Percentiles rank a stretch among this genome's conserved stretches.
phyloP scores from a whole-genome alignment of 2,888 invertebrate species.

The Noctua fimbriata region DNA sequence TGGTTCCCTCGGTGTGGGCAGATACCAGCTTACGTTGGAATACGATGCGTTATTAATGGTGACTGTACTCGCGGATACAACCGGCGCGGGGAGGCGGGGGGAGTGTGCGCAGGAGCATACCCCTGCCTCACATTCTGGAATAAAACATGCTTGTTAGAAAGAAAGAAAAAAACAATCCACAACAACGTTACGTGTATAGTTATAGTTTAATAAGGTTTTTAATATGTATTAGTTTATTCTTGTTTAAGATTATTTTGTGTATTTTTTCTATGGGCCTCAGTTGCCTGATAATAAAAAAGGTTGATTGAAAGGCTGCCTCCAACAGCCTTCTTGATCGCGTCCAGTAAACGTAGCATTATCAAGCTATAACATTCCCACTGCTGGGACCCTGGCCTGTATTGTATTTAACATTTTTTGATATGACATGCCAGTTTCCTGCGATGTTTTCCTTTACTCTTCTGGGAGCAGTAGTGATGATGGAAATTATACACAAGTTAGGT shows the following conservation, averaged over 20 bases:
- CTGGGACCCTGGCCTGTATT: neutral
- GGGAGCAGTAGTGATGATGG: no score
- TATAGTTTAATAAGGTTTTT: no score
- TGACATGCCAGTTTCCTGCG: neutral
- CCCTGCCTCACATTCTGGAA: conserved; percentile 83
- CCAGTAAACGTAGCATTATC: neutral
- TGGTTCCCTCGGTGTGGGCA: conserved; percentile 77
- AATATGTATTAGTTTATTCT: no score
- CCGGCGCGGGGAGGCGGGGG: conserved; percentile 80
- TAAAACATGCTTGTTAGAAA: conserved; percentile 11
- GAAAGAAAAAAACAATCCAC: neutral
- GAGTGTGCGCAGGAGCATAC: conserved; percentile 86
- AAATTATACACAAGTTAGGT: no score
- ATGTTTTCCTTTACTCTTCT: no score
- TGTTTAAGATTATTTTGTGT: no score
- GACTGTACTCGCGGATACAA: conserved; percentile 74
- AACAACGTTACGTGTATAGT: no score
- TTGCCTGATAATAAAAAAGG: no score
- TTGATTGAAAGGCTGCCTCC: neutral
- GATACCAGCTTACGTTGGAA: conserved; percentile 82
- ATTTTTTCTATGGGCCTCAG: no score
- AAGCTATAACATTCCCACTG: neutral
- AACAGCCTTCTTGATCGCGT: neutral
- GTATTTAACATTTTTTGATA: neutral
- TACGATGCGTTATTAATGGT: conserved; percentile 77